phyloP scores from a whole-genome alignment of 1,140 invertebrate genomes.

The Ditylenchus dipsaci region DNA sequence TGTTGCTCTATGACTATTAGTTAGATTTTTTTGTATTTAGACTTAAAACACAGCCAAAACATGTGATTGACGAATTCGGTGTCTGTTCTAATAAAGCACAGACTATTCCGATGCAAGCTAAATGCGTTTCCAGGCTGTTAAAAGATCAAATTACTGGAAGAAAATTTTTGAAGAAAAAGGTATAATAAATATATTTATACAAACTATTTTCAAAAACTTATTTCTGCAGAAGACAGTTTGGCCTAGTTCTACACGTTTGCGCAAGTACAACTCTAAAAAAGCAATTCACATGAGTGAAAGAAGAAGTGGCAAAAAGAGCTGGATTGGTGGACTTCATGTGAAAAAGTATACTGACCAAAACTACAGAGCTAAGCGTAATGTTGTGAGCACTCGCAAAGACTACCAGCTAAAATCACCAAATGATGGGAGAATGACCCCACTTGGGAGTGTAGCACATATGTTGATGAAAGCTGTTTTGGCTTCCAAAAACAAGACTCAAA shows the following conservation, averaged over 20 bases:
- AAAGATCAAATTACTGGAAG: conserved; percentile 12
- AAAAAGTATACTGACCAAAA: too few species aligned
- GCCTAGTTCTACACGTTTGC: not conserved
- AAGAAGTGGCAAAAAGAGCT: not conserved
- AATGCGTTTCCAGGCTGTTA: conserved; percentile 24
- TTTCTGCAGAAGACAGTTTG: too few species aligned
- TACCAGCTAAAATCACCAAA: conserved; percentile 14
- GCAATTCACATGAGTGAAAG: not conserved
- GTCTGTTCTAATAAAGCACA: conserved; percentile 10
- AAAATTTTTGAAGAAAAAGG: not conserved
- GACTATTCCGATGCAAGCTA: conserved; percentile 26
- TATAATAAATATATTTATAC: not conserved
- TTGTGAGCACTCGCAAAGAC: not conserved
- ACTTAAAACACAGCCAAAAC: conserved; percentile 22
- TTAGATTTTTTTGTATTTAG: conserved; percentile 14
- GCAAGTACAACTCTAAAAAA: not conserved
- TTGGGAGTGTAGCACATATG: conserved; percentile 21
- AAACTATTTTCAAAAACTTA: not conserved
- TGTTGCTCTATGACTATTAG: too few species aligned
- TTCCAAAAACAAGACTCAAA: conserved; percentile 12
- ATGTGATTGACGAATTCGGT: conserved; percentile 22
- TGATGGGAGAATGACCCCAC: conserved; percentile 14
- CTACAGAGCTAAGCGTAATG: not conserved
- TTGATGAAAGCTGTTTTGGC: conserved; percentile 14
- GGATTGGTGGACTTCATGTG: not conserved